Evolutionary conservation across 2,888 invertebrate species (phyloP), one percentile per base, ranked within the genome.

Genomic region (Poecilus cupreus): DNA sequence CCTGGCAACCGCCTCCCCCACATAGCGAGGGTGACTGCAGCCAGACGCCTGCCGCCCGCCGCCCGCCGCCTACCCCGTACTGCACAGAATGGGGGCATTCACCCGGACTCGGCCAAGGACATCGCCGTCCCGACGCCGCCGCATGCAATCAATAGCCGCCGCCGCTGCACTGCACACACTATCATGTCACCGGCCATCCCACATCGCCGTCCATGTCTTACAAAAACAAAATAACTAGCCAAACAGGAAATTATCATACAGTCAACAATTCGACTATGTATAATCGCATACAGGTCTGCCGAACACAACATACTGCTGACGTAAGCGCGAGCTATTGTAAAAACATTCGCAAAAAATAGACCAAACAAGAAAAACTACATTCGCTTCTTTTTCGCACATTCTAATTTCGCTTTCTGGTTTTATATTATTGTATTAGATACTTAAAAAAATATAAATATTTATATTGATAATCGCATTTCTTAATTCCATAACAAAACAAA

Each of bases 21-120:
- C 64, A 37, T 26, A 54, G 32, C 37, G 64, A 68, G 80, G 74
- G 77, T 16, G 70, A 74, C 10, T 68, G 79, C 72, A 72, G 37
- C 37, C 75, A 76, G 60, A 57, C 57, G 24, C 60, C 39, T 24
- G 49, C 26, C 24, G 26, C 64, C 13, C 51, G 26, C 18, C 24
- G 51, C 49, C 24, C 32, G 18, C 76, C 26, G 32, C 51, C 10
- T 13, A n/a, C 11, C n/a, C 20, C 20, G 37, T 57, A 32, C 32
- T 26, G 20, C 76, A 57, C 70, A 70, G 80, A 80, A 80, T 80
- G 57, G 80, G 89, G 88, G 88, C 88, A 88, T 88, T 89, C 88
- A 89, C 88, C 89, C 88, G 88, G 87, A 86, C 86, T 89, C 88
- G 89, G 89, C 89, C 88, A 88, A 89, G 88, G 88, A 88, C 78